These are phyloP conservation scores for Tetanocera ferruginea DNA, from an alignment of 2,888 invertebrate species.

Conservation along the genomic window DNA sequence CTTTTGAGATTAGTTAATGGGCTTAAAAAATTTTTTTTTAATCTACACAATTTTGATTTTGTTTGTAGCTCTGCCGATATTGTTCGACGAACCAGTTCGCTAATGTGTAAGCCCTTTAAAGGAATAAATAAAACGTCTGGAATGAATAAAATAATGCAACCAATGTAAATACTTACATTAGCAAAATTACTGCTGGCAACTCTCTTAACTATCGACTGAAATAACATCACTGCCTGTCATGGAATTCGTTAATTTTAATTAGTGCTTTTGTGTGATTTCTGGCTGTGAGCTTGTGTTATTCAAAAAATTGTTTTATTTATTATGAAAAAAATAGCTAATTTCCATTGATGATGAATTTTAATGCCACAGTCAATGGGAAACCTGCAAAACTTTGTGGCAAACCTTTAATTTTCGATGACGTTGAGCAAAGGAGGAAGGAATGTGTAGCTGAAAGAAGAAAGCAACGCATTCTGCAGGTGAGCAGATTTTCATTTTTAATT, in stretches of 20 bases:
- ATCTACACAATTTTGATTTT: no score
- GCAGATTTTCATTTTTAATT: neutral
- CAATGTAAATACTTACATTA: no score
- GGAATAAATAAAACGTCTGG: no score
- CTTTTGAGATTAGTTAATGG: no score
- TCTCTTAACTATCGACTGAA: neutral
- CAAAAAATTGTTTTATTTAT: neutral
- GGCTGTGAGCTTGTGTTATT: neutral
- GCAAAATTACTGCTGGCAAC: neutral
- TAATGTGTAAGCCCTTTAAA: no score
- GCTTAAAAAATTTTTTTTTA: no score
- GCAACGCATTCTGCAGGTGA: conserved; percentile 76
- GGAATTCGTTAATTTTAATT: conserved; percentile 29
- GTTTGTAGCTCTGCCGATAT: no score
- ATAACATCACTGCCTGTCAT: neutral
- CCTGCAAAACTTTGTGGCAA: conserved; percentile 71
- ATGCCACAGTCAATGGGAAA: conserved; percentile 74
- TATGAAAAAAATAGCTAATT: neutral
- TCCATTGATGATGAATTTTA: conserved; percentile 72
- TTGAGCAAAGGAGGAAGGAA: conserved; percentile 72
- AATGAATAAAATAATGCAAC: no score
- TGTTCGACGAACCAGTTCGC: no score
- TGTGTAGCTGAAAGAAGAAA: conserved; percentile 73
- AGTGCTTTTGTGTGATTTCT: conserved; percentile 4
- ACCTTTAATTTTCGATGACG: conserved; percentile 65